Conservation (phyloP, 2,888 invertebrate species). For the Eupithecia tripunctaria region DNA sequence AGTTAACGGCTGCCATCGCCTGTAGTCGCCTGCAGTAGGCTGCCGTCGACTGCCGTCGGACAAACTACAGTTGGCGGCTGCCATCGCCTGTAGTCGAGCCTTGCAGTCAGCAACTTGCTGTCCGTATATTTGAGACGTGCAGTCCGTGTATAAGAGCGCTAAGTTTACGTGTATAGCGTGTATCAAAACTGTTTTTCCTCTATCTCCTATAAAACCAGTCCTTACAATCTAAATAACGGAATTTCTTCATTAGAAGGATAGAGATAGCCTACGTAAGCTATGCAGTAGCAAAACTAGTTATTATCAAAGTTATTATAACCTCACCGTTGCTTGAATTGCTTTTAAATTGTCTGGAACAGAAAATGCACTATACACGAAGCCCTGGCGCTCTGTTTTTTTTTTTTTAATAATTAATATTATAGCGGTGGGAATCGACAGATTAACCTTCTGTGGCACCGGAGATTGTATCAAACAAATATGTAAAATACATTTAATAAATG, state of each 20-base stretch:
- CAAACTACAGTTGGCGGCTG: no score
- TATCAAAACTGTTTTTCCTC: not conserved
- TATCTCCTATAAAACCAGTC: constrained; percentile 5
- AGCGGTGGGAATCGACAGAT: not conserved
- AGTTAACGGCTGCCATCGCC: no score
- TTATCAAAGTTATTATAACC: constrained; percentile 29
- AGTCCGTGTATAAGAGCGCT: no score
- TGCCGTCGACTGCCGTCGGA: no score
- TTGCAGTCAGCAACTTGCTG: no score
- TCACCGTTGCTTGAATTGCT: constrained; percentile 27
- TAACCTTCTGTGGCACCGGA: no score
- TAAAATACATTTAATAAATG: no score
- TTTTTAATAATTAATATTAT: no score
- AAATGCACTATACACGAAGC: not conserved
- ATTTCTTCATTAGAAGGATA: constrained; percentile 28
- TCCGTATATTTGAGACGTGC: no score
- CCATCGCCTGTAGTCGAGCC: no score
- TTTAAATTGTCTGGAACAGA: constrained; percentile 9
- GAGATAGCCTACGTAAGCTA: constrained; percentile 22
- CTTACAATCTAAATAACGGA: constrained; percentile 27
- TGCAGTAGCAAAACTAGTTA: constrained; percentile 32
- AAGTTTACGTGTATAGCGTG: not conserved
- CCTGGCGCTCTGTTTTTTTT: not conserved
- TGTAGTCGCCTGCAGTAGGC: no score
- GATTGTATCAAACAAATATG: no score